Conservation (phyloP, 2,888 invertebrate species). For the Pollenia griseotomentosa region DNA sequence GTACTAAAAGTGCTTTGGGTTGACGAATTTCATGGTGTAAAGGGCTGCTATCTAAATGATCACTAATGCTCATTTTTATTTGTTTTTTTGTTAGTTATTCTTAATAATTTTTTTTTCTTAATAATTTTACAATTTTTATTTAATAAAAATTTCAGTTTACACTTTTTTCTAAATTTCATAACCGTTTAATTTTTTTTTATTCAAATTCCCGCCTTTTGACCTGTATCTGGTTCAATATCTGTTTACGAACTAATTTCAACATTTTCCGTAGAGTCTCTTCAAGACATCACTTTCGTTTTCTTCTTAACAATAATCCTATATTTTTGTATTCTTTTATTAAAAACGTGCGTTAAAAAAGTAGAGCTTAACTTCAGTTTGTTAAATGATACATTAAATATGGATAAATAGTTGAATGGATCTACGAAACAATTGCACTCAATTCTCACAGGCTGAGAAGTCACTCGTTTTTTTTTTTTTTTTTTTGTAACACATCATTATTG, state of each 20-base stretch:
- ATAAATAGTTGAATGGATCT: slow-evolving; percentile 49
- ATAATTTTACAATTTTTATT: slow-evolving; percentile 36
- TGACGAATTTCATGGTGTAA: not conserved
- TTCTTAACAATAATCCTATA: slow-evolving; percentile 37
- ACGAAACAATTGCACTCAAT: slow-evolving; percentile 23
- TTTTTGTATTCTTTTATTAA: slow-evolving; percentile 2
- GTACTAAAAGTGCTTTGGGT: not conserved
- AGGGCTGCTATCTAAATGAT: slow-evolving; percentile 27
- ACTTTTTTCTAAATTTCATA: slow-evolving; percentile 7
- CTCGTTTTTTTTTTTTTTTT: slow-evolving; percentile 14
- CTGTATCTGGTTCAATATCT: not conserved
- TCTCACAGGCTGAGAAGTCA: slow-evolving; percentile 11
- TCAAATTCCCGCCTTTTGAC: slow-evolving; percentile 19
- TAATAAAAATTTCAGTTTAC: not conserved
- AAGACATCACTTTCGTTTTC: slow-evolving; percentile 24
- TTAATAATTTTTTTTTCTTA: not conserved
- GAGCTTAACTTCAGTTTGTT: slow-evolving; percentile 62
- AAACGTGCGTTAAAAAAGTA: slow-evolving; percentile 58
- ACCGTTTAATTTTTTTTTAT: not conserved
- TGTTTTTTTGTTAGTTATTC: not conserved
- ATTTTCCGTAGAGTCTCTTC: not conserved
- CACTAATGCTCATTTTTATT: slow-evolving; percentile 49
- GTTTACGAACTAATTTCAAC: slow-evolving; percentile 24
- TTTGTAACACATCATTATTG: slow-evolving; percentile 2
- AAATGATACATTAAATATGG: slow-evolving; percentile 60